These are phyloP conservation scores for Netelia inedita DNA, from an alignment of 2,888 invertebrate species.

Conservation along the genomic window DNA sequence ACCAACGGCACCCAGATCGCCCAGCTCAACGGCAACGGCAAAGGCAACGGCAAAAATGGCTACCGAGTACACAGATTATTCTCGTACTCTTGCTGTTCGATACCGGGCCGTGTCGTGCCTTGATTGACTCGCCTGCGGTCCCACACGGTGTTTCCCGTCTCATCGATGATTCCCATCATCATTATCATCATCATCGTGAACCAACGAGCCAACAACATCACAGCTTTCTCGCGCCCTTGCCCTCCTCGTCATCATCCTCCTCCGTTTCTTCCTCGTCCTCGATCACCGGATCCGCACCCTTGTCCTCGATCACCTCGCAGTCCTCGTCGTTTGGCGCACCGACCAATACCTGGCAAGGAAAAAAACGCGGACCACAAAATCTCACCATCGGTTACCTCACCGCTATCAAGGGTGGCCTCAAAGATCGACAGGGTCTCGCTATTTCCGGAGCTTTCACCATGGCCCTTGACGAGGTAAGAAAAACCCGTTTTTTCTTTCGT, in stretches of 20 bases:
- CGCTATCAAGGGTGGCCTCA: constrained; percentile 91
- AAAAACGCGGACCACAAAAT: constrained; percentile 78
- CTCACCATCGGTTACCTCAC: constrained; percentile 95
- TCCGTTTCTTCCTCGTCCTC: constrained; percentile 59
- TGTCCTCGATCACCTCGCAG: constrained; percentile 40
- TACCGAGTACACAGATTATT: constrained; percentile 86
- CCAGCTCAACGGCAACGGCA: constrained; percentile 70
- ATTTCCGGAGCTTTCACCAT: constrained; percentile 96
- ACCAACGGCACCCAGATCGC: constrained; percentile 66
- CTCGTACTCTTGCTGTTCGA: constrained; percentile 88
- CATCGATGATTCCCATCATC: constrained; percentile 64
- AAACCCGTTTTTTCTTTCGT: not conserved
- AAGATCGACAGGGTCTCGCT: constrained; percentile 93
- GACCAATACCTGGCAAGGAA: constrained; percentile 45
- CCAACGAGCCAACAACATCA: constrained; percentile 26
- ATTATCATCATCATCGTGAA: constrained; percentile 7
- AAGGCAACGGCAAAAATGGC: constrained; percentile 76
- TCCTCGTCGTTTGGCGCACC: constrained; percentile 56
- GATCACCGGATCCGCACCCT: constrained; percentile 31
- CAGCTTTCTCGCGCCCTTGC: constrained; percentile 48
- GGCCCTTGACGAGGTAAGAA: constrained; percentile 93
- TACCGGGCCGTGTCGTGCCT: constrained; percentile 75
- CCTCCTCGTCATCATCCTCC: constrained; percentile 54
- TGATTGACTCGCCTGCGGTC: constrained; percentile 74
- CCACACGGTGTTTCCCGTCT: constrained; percentile 54